These are phyloP conservation scores for Drosophila suzukii DNA, from an alignment of 1,140 invertebrate genomes.

Conservation along the genomic window DNA sequence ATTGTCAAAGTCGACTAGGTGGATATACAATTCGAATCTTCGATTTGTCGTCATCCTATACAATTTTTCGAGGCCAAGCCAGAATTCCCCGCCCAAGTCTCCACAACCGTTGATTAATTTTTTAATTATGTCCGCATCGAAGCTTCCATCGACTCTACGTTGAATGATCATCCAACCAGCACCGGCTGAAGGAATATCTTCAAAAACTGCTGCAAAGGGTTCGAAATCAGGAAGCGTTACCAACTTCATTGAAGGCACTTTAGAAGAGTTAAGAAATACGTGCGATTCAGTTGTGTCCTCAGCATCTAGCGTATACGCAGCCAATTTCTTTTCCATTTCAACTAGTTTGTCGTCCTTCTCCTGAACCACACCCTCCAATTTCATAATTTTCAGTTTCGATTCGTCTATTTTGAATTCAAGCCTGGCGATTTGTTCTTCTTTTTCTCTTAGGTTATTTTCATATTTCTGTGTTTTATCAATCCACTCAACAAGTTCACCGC, in stretches of 20 bases:
- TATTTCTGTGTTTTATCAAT: no score
- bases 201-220: background rate
- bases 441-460: background rate
- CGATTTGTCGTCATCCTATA: background rate
- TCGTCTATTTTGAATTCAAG: background rate
- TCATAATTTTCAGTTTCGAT: background rate
- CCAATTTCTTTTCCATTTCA: background rate
- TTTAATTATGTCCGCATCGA: background rate
- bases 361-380: background rate
- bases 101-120: background rate
- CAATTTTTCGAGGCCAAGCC: conserved; percentile 2
- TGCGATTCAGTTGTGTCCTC: background rate
- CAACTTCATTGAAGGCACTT: background rate
- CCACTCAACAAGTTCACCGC: background rate
- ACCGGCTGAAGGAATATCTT: conserved; percentile 6
- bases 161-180: conserved; percentile 16
- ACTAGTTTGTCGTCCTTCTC: background rate
- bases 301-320: background rate
- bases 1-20: conserved; percentile 9
- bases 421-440: background rate
- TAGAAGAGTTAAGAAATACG: background rate
- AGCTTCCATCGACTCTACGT: background rate
- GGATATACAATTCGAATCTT: conserved; percentile 4
- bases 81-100: conserved; percentile 1
- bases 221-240: background rate